phyloP scores from a whole-genome alignment of 2,113 vertebrate genomes.

The Microtus richardsoni region DNA sequence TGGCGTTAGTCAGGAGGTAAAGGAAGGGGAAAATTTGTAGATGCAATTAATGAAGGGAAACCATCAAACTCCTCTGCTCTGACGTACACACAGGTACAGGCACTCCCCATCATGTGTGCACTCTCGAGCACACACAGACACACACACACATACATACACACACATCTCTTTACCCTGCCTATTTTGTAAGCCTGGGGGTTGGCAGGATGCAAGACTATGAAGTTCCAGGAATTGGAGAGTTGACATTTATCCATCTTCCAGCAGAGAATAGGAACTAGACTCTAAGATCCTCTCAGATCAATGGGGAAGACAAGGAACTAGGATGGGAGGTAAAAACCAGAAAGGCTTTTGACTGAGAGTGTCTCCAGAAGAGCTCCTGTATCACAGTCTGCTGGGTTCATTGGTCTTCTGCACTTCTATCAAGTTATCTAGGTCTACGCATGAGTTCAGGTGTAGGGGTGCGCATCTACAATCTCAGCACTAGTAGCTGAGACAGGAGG shows the following conservation, averaged over 20 bases:
- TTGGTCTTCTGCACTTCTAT: not conserved
- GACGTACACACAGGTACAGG: no score
- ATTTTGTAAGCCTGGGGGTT: not conserved
- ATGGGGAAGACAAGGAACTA: not conserved
- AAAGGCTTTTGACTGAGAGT: slow-evolving; percentile 38
- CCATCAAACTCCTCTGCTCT: no score
- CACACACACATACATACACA: not conserved
- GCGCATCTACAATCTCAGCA: not conserved
- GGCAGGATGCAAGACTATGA: not conserved
- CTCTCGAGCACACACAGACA: not conserved
- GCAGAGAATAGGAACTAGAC: not conserved
- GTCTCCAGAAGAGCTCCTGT: slow-evolving; percentile 7
- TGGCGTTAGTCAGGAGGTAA: not conserved
- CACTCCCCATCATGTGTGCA: not conserved
- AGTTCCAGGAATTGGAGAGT: not conserved
- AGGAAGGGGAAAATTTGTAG: not conserved
- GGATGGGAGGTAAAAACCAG: not conserved
- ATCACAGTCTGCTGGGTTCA: not conserved
- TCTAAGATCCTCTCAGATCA: not conserved
- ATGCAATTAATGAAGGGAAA: not conserved
- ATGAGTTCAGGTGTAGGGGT: not conserved
- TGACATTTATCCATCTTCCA: not conserved
- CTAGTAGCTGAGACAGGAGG: not conserved
- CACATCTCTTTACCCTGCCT: not conserved
- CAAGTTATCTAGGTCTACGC: not conserved